These are phyloP conservation scores for Drosophila eohydei DNA, from an alignment of 2,888 invertebrate species.

Conservation along the genomic window DNA sequence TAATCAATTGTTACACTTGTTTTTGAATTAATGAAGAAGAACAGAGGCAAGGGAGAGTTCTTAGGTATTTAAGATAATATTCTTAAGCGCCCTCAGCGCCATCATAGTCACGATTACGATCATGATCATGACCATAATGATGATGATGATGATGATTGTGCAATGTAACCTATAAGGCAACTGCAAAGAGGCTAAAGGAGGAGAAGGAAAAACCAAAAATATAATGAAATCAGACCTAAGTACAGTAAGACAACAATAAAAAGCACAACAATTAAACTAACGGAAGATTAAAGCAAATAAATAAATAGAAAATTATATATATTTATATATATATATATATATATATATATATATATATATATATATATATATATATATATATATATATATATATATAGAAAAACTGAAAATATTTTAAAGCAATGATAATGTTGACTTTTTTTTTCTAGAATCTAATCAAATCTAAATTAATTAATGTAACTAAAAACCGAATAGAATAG, in stretches of 20 bases:
- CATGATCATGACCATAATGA: conserved; percentile 7
- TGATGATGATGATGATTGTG: conserved; percentile 16
- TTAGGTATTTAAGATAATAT: conserved; percentile 39
- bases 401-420: conserved; percentile 68
- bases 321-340: conserved; percentile 4
- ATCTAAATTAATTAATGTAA: conserved; percentile 38
- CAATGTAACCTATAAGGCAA: conserved; percentile 53
- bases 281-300: conserved; percentile 13
- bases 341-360: conserved; percentile 3
- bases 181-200: conserved; percentile 50
- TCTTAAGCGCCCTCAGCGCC: conserved; percentile 58
- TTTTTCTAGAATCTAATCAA: conserved; percentile 66
- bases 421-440: conserved; percentile 59
- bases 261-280: conserved; percentile 27
- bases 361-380: conserved; percentile 5
- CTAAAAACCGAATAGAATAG: conserved; percentile 34
- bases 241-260: conserved; percentile 35
- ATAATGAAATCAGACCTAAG: conserved; percentile 2
- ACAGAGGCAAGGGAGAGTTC: background rate
- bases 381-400: background rate
- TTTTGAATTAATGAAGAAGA: conserved; percentile 37
- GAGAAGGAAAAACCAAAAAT: background rate
- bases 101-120: conserved; percentile 16
- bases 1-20: conserved; percentile 54
- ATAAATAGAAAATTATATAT: conserved; percentile 11